Base-by-base conservation (phyloP, 2,113 vertebrate genomes). In the Cathartes aura region DNA sequence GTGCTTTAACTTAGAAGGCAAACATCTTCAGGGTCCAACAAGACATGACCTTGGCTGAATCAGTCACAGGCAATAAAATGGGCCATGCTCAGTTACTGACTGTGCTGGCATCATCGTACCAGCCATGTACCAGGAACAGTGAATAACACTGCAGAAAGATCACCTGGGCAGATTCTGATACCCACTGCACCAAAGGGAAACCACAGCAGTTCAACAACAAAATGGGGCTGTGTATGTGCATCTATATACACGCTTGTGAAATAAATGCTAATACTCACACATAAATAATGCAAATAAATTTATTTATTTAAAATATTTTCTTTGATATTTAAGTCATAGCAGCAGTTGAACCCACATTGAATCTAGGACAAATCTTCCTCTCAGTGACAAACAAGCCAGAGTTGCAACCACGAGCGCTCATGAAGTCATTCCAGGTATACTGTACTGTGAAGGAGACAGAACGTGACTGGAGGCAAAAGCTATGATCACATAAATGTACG, bases 241-340 rank as follows among this genome's bases (percentile, higher is more conserved):
- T 9, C 47, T 75, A 13, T 24, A 42, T 12, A 81, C 12, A 75
- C 7, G 18, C 10, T 26, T 62, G 26, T 66, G 71, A 94, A 95
- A 93, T 64, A 90, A 94, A 93, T 62, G 75, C 71, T 86, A 90
- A 43, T 9, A 66, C 14, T 87, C 63, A 78, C 15, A 60, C 9
- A 53, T 30, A 80, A 73, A 42, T 64, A 89, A 86, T 40, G 43
- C 43, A 92, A 75, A n/a, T 22, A 20, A 40, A 14, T 67, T 73
- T 81, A 56, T 89, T 95, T 92, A 81, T 87, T 82, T 84, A 13
- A 90, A 59, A 27, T 58, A 76, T 26, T 90, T 80, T 67, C 20
- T 91, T 86, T 78, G 13, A 45, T 66, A 74, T 75, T 82, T 68
- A 92, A 81, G n/a, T 50, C 63, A 63, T 4, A 87, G 67, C 17